Evolutionary conservation across 2,888 invertebrate genomes (phyloP).

Genomic region (Gastracanthus pulcherrimus): DNA sequence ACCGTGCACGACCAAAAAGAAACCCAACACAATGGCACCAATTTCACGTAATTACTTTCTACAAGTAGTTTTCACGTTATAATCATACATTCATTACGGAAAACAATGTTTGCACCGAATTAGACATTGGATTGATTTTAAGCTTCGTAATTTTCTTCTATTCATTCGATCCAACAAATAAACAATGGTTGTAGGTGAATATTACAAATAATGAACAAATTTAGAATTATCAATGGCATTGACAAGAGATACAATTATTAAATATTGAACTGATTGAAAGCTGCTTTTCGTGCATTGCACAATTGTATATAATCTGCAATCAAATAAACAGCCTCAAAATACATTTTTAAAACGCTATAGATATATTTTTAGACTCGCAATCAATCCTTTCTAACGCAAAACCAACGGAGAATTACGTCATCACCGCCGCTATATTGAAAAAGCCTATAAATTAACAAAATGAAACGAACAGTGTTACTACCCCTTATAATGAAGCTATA

Average conservation of each 20-base stretch:
- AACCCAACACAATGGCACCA: conserved; percentile 38
- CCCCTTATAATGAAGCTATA: background rate
- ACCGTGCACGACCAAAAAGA: background rate
- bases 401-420: background rate
- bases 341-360: too few relatives aligned
- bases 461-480: background rate
- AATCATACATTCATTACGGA: background rate
- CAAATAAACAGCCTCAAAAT: too few relatives aligned
- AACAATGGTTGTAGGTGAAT: too few relatives aligned
- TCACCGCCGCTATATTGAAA: background rate
- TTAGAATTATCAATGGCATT: background rate
- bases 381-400: background rate
- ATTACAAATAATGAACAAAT: background rate
- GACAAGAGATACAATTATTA: too few relatives aligned
- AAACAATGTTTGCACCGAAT: background rate
- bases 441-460: conserved; percentile 16
- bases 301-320: too few relatives aligned
- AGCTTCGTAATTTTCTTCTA: background rate
- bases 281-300: too few relatives aligned
- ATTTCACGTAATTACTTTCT: conserved; percentile 46
- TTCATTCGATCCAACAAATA: background rate
- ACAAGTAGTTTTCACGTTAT: conserved; percentile 35
- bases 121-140: background rate
- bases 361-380: too few relatives aligned
- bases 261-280: background rate